A percentile compares a stretch with the other conserved stretches of the same genome.
These are phyloP conservation scores for Colostygia pectinataria DNA, from an alignment of 2,888 invertebrate species.

Conservation along the genomic window DNA sequence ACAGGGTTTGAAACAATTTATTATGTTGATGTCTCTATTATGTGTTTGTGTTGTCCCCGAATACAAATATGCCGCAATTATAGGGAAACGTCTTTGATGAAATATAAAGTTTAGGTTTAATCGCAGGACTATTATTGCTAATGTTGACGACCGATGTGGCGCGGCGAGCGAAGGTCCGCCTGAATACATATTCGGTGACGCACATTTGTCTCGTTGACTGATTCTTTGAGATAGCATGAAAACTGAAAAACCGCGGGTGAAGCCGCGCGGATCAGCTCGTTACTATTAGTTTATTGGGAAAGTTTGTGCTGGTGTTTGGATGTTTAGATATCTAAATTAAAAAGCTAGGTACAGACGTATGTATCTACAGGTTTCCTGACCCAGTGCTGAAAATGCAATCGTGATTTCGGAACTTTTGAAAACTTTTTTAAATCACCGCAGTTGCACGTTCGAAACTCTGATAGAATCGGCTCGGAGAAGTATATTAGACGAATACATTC, in stretches of 20 bases:
- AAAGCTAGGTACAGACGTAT: no score
- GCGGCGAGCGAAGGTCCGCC: no score
- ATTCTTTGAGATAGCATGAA: no score
- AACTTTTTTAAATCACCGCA: slow-evolving; percentile 8
- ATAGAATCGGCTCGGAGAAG: slow-evolving; percentile 10
- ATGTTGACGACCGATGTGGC: no score
- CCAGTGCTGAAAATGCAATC: slow-evolving; percentile 1
- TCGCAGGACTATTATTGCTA: no score
- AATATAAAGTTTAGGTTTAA: background rate
- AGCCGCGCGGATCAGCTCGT: no score
- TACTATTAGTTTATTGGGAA: no score
- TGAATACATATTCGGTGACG: no score
- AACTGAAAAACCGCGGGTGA: no score
- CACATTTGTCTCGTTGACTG: no score
- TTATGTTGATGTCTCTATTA: slow-evolving; percentile 41
- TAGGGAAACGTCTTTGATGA: background rate
- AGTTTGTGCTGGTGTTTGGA: no score
- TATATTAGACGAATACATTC: slow-evolving; percentile 11
- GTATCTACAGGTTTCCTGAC: slow-evolving; percentile 2
- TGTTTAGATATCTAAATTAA: no score
- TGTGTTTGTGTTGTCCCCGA: slow-evolving; percentile 11
- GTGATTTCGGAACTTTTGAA: background rate
- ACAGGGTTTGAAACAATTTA: slow-evolving; percentile 44
- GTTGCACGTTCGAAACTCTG: slow-evolving; percentile 12
- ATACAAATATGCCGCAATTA: slow-evolving; percentile 6